These are phyloP conservation scores for Bathybates hornii DNA, from an alignment of 2,113 vertebrate species.

Conservation along the genomic window DNA sequence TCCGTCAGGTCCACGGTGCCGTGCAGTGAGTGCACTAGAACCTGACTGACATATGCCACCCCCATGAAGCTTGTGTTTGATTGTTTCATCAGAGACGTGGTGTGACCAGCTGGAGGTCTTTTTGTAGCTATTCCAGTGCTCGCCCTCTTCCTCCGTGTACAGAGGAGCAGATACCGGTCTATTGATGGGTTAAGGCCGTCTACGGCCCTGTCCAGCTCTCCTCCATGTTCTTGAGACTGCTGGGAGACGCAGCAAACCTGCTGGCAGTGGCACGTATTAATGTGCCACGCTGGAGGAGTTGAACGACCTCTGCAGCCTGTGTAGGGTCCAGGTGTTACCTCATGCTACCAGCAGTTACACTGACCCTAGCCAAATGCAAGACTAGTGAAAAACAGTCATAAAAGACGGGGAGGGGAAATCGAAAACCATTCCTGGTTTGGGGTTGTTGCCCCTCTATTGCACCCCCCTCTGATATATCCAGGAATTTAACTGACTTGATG, in stretches of 20 bases:
- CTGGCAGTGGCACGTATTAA: background rate
- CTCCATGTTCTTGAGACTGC: background rate
- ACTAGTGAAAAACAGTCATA: background rate
- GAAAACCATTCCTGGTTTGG: background rate
- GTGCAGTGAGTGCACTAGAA: background rate
- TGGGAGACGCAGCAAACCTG: background rate
- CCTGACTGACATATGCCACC: background rate
- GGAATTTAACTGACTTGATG: background rate
- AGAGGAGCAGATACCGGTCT: background rate
- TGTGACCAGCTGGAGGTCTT: background rate
- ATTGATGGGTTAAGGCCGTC: background rate
- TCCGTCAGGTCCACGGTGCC: background rate
- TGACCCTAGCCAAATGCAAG: background rate
- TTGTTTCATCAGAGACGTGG: background rate
- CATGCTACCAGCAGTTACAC: background rate
- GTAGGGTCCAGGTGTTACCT: background rate
- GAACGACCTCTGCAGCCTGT: background rate
- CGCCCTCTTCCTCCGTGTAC: background rate
- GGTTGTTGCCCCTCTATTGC: background rate
- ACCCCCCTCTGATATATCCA: background rate
- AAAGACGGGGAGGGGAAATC: background rate
- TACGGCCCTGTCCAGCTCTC: background rate
- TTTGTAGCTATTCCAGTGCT: background rate
- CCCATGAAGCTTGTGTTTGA: background rate
- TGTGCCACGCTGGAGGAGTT: background rate